These are phyloP conservation scores for Timandra comae DNA, from an alignment of 2,888 invertebrate species.

Conservation along the genomic window DNA sequence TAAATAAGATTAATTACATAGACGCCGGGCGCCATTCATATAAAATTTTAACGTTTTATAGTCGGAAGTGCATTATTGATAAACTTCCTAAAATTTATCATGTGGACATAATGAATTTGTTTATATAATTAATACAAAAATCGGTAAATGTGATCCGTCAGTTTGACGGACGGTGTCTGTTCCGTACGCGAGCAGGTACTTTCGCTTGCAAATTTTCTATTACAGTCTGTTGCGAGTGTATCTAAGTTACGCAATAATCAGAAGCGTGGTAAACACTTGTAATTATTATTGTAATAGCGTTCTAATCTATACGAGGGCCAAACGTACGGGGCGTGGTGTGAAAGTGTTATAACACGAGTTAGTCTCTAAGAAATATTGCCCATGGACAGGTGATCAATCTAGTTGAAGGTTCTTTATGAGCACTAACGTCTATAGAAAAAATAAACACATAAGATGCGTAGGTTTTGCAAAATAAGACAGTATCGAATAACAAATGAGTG, in stretches of 20 bases:
- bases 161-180: slow-evolving; percentile 17
- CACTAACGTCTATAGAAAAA: too few relatives aligned
- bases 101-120: too few relatives aligned
- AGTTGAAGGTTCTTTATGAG: slow-evolving; percentile 8
- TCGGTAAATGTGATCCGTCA: slow-evolving; percentile 27
- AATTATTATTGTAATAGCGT: slow-evolving; percentile 64
- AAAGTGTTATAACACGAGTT: slow-evolving; percentile 32
- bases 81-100: slow-evolving; percentile 10
- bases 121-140: too few relatives aligned
- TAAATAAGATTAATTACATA: slow-evolving; percentile 10
- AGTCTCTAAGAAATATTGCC: slow-evolving; percentile 8
- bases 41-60: slow-evolving; percentile 5
- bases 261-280: slow-evolving; percentile 52
- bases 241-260: slow-evolving; percentile 40
- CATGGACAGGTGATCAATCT: slow-evolving; percentile 14
- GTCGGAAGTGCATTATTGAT: slow-evolving; percentile 18
- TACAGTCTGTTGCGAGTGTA: slow-evolving; percentile 30
- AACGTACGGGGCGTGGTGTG: slow-evolving; percentile 33
- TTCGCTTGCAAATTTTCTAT: slow-evolving; percentile 65
- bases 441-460: too few relatives aligned
- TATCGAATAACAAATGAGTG: too few relatives aligned
- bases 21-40: slow-evolving; percentile 11
- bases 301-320: slow-evolving; percentile 51
- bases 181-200: slow-evolving; percentile 34
- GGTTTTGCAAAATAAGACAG: too few relatives aligned